Base-by-base conservation (phyloP, 2,797 vertebrate species). In the Craterocephalus amniculus region DNA sequence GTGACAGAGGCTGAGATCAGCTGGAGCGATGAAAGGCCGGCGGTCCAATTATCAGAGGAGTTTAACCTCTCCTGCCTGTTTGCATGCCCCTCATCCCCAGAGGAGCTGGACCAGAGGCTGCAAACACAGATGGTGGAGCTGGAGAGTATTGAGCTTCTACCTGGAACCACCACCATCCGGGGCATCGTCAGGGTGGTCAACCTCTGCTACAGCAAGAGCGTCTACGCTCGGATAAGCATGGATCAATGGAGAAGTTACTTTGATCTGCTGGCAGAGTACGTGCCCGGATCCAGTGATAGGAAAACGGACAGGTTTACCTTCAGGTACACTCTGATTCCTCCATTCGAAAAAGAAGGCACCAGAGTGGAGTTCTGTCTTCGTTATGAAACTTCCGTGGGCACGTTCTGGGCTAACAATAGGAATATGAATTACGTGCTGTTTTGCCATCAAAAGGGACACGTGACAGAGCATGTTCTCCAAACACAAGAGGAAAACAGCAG, bases 381-480 rank as follows among this genome's bases (percentile, higher is more conserved):
- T 20, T 99, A 98, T 0, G 96, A 98, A 72, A 97, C 96, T 14
- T 84, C 94, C 0, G 22, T 68, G 48, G 97, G 96, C 60, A 95
- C 89, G 29, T 99, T 97, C 90, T 99, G 98, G 98, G 96, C 95
- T 76, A 99, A 97, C 83, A 98, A 98, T 65, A 83, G 93, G 2
- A 94, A 93, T 24, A 89, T 92, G 80, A 99, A 99, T 93, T 99
- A 97, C 61, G 90, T 94, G 54, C 63, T 99, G 70, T 93, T 96
- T 88, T 98, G 95, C 84, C 93, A 95, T 80, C 96, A 95, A 92
- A 97, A 91, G 83, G 92, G 84, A 88, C 83, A 67, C 1, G 81
- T 58, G 0, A 77, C 72, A 73, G 95, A 95, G n/a, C 67, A 43
- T 6, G 79, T 68, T 60, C 74, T 66, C 72, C 84, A 79, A 61